These are phyloP conservation scores for Microcebus griseorufus DNA, from an alignment of 2,113 vertebrate species.

Conservation along the genomic window DNA sequence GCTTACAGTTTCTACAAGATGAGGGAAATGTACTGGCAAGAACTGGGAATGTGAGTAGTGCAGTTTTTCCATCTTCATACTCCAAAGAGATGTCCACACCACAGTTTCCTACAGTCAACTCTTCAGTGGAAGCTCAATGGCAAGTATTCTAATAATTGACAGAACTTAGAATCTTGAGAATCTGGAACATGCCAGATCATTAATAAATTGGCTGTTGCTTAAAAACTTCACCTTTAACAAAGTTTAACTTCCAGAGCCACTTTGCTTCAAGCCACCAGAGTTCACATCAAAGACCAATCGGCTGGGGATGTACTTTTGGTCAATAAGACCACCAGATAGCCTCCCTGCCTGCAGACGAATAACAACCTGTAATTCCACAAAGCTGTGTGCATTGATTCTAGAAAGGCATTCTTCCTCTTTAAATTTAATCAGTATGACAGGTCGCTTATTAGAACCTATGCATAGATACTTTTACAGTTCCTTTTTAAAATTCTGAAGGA, in stretches of 20 bases:
- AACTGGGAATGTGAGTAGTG: background rate
- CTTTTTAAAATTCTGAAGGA: slow-evolving; percentile 25
- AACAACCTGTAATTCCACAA: background rate
- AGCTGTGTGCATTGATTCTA: background rate
- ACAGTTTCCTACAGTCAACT: background rate
- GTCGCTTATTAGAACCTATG: background rate
- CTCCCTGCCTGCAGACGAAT: background rate
- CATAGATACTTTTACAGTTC: background rate
- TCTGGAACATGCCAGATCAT: background rate
- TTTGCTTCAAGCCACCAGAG: background rate
- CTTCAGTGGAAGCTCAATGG: background rate
- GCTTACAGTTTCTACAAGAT: background rate
- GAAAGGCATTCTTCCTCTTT: background rate
- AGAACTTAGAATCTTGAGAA: background rate
- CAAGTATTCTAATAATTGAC: background rate
- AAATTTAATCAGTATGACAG: background rate
- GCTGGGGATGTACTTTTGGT: background rate
- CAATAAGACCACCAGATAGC: background rate
- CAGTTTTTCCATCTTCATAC: background rate
- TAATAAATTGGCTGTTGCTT: background rate
- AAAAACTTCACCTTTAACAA: background rate
- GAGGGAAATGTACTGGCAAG: too few species aligned
- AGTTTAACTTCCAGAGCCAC: background rate
- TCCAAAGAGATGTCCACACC: background rate
- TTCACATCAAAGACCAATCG: background rate